These are phyloP conservation scores for Ellobius talpinus DNA, from an alignment of 2,113 vertebrate genomes.

Conservation along the genomic window DNA sequence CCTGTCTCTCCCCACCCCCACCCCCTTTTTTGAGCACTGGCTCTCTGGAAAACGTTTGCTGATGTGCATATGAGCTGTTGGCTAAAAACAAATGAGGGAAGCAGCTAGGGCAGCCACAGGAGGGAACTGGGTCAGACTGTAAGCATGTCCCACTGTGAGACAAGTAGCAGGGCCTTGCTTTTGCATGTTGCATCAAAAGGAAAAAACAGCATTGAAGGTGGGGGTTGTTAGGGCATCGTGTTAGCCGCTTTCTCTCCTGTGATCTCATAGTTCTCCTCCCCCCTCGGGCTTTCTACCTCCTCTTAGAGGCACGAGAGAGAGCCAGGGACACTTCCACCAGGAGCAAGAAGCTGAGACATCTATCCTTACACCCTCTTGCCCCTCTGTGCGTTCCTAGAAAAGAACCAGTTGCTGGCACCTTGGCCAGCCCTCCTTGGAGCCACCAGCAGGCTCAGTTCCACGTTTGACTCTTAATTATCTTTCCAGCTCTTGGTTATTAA, in stretches of 20 bases:
- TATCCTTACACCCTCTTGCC: background rate
- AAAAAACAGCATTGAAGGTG: background rate
- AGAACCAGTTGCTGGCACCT: background rate
- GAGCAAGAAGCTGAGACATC: background rate
- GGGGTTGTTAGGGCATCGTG: background rate
- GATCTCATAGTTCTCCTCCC: background rate
- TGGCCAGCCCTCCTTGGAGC: background rate
- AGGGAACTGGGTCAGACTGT: background rate
- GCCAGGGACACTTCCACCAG: too few relatives aligned
- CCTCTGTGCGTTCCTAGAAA: conserved; percentile 22
- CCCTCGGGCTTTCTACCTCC: background rate
- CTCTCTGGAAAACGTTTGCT: background rate
- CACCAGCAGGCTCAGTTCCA: conserved; percentile 50
- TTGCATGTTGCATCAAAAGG: background rate
- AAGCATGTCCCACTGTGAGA: background rate
- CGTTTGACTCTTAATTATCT: conserved; percentile 68
- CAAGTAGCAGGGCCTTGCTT: background rate
- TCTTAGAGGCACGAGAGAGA: background rate
- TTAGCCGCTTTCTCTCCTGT: background rate
- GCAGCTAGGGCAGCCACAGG: background rate
- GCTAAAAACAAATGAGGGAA: background rate
- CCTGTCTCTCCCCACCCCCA: background rate
- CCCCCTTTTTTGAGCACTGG: background rate
- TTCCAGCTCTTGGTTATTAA: conserved; percentile 70
- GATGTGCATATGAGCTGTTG: background rate